Evolutionary conservation across 2,113 vertebrate species (phyloP).

Genomic region (Theristicus caerulescens): DNA sequence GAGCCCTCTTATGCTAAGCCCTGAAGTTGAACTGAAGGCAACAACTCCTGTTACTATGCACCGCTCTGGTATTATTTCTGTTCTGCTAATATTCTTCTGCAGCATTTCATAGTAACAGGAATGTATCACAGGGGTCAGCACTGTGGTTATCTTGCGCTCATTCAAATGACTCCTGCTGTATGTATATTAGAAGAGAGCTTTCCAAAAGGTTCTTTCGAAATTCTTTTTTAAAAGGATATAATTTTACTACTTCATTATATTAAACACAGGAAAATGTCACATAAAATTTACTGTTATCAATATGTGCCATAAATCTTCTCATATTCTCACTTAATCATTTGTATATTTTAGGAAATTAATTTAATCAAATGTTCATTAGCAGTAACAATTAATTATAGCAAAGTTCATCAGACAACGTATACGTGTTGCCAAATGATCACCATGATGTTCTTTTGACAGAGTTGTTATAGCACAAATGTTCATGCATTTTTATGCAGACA

Average conservation of each 20-base stretch:
- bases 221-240: neutral
- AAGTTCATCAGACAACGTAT: slow-evolving; percentile 69
- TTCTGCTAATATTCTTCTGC: slow-evolving; percentile 15
- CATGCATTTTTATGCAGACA: slow-evolving; percentile 48
- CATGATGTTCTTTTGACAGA: slow-evolving; percentile 72
- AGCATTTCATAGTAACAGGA: neutral
- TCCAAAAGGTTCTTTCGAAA: slow-evolving; percentile 22
- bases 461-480: slow-evolving; percentile 66
- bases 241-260: neutral
- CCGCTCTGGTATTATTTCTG: neutral
- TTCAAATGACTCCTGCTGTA: slow-evolving; percentile 17
- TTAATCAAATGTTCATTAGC: slow-evolving; percentile 75
- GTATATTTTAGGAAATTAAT: slow-evolving; percentile 75
- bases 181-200: neutral
- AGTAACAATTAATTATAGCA: slow-evolving; percentile 70
- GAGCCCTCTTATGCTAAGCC: neutral
- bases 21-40: slow-evolving; percentile 47
- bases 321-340: slow-evolving; percentile 51
- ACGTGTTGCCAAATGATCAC: slow-evolving; percentile 53
- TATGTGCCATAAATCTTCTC: neutral
- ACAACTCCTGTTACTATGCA: neutral
- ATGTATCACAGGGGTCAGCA: neutral
- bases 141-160: neutral
- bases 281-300: neutral
- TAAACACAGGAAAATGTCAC: neutral